phyloP scores from a whole-genome alignment of 2,888 invertebrate species.

The Pseudococcus jackbeardsleyi region DNA sequence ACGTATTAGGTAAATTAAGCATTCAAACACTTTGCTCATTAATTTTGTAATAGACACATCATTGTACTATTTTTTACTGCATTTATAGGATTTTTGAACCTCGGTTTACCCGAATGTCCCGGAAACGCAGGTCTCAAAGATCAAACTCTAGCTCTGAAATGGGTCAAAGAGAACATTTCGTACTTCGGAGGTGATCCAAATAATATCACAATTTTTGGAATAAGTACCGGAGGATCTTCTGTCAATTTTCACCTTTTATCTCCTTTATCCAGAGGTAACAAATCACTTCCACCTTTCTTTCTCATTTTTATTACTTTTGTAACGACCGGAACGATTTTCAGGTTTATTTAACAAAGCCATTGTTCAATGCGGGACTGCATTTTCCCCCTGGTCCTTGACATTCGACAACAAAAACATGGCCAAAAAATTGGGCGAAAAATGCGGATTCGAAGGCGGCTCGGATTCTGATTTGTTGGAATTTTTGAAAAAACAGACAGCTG shows the following conservation, averaged over 20 bases:
- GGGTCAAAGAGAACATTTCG: slow-evolving; percentile 68
- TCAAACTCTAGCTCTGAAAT: slow-evolving; percentile 74
- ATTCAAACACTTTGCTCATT: no score
- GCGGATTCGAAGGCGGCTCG: slow-evolving; percentile 66
- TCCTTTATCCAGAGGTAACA: slow-evolving; percentile 58
- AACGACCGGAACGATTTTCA: slow-evolving; percentile 29
- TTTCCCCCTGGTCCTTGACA: slow-evolving; percentile 67
- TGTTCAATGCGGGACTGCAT: slow-evolving; percentile 67
- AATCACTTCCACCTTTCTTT: background rate
- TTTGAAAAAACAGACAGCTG: slow-evolving; percentile 66
- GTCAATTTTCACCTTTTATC: slow-evolving; percentile 65
- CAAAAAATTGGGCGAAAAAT: slow-evolving; percentile 65
- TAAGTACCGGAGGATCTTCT: slow-evolving; percentile 65
- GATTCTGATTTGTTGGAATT: slow-evolving; percentile 66
- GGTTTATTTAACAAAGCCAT: slow-evolving; percentile 68
- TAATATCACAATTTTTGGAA: slow-evolving; percentile 72
- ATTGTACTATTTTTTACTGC: no score
- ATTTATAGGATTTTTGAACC: background rate
- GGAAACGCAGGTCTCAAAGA: slow-evolving; percentile 73
- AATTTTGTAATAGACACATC: no score
- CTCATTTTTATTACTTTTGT: background rate
- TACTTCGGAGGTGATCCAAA: slow-evolving; percentile 68
- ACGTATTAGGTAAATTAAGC: no score
- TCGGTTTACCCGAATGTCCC: slow-evolving; percentile 42
- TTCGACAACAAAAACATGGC: slow-evolving; percentile 60